Percentiles rank a stretch among this genome's conserved stretches.
Conservation (phyloP, 2,888 invertebrate species). For the Thymelicus sylvestris region DNA sequence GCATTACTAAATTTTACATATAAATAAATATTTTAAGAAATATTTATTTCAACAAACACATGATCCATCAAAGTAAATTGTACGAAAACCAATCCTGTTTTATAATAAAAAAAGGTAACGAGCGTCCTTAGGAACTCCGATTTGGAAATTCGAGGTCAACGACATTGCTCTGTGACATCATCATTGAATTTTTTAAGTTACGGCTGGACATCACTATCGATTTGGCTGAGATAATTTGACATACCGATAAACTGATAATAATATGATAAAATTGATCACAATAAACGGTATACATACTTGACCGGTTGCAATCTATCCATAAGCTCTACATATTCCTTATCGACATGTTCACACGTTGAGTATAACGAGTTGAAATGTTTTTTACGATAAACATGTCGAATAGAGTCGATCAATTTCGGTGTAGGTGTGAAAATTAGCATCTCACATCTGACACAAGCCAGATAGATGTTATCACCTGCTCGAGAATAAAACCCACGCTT, state of each 20-base stretch:
- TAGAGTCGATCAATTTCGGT: conserved; percentile 27
- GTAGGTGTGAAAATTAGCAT: conserved; percentile 45
- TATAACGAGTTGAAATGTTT: conserved; percentile 27
- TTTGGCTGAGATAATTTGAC: conserved; percentile 1
- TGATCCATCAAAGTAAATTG: neutral
- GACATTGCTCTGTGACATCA: conserved; percentile 49
- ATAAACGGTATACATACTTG: neutral
- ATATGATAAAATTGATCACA: conserved; percentile 14
- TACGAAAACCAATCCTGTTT: conserved; percentile 32
- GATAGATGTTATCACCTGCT: conserved; percentile 57
- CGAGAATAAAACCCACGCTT: conserved; percentile 60
- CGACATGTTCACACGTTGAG: conserved; percentile 15
- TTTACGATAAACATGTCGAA: conserved; percentile 20
- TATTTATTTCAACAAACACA: neutral
- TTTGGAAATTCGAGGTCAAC: conserved; percentile 44
- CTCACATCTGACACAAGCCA: conserved; percentile 45
- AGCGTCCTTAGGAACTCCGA: conserved; percentile 39
- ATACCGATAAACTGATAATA: neutral
- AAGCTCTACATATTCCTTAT: neutral
- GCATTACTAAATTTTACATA: no score
- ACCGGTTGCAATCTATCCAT: neutral
- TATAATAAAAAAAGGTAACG: conserved; percentile 39
- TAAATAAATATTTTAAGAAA: no score
- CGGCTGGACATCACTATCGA: conserved; percentile 10
- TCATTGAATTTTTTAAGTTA: conserved; percentile 39